phyloP scores from a whole-genome alignment of 2,797 vertebrate genomes.

The Leucoraja ocellata region DNA sequence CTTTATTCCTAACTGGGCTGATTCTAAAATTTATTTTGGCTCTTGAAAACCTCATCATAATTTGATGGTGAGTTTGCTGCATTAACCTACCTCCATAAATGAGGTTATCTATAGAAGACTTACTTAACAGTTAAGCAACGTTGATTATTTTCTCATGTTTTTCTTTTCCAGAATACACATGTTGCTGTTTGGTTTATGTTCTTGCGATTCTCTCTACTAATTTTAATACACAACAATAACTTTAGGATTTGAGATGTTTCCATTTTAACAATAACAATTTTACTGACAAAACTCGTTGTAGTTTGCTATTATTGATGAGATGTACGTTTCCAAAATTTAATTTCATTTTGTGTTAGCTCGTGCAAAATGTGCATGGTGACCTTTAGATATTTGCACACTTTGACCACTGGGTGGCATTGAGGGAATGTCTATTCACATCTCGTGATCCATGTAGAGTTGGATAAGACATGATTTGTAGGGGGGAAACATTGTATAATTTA shows the following conservation, averaged over 20 bases:
- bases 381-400: background rate
- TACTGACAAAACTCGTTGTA: too few species aligned
- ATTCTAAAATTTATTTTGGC: background rate
- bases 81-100: background rate
- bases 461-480: background rate
- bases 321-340: background rate
- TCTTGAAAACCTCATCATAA: background rate
- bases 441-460: too few species aligned
- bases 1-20: background rate
- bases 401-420: slow-evolving; percentile 22
- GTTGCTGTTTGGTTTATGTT: too few species aligned
- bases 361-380: background rate
- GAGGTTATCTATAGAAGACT: background rate
- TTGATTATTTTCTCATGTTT: too few species aligned
- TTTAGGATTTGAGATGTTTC: background rate
- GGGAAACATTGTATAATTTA: background rate
- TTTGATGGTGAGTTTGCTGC: background rate
- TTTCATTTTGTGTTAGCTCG: background rate
- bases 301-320: background rate
- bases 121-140: background rate
- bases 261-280: background rate
- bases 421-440: background rate
- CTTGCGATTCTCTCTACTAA: too few species aligned
- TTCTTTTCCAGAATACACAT: too few species aligned
- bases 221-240: too few species aligned